Evolutionary conservation across 2,113 vertebrate genomes (phyloP).

Genomic region (Willisornis vidua): DNA sequence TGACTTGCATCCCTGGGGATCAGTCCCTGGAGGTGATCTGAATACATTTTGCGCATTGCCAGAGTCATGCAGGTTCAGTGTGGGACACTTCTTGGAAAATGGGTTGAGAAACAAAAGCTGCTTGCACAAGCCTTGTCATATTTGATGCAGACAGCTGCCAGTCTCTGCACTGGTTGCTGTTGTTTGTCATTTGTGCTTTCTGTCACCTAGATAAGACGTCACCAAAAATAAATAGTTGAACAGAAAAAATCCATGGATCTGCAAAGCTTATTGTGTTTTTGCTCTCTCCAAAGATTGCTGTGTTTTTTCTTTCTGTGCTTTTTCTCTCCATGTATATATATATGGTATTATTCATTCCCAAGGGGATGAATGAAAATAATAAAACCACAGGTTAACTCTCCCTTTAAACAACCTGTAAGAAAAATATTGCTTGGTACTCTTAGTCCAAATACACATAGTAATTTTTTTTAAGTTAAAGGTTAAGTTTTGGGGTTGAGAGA

Average conservation of each 20-base stretch:
- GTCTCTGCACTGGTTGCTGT: not conserved
- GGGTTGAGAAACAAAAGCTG: not conserved
- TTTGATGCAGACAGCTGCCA: not conserved
- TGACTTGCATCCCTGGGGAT: not conserved
- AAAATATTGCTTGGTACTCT: not conserved
- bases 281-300: not conserved
- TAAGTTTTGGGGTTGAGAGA: not conserved
- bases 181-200: not conserved
- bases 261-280: not conserved
- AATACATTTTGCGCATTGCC: rapidly evolving
- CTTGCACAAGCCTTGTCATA: not conserved
- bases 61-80: not conserved
- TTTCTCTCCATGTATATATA: not conserved
- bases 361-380: not conserved
- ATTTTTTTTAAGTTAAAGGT: not conserved
- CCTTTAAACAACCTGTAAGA: not conserved
- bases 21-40: not conserved
- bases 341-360: not conserved
- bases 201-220: not conserved
- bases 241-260: not conserved
- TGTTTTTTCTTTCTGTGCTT: not conserved
- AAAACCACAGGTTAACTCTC: not conserved
- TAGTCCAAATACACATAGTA: not conserved
- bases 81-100: not conserved
- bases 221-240: not conserved